phyloP scores from a whole-genome alignment of 2,888 invertebrate species.

The Microplitis deprimator region DNA sequence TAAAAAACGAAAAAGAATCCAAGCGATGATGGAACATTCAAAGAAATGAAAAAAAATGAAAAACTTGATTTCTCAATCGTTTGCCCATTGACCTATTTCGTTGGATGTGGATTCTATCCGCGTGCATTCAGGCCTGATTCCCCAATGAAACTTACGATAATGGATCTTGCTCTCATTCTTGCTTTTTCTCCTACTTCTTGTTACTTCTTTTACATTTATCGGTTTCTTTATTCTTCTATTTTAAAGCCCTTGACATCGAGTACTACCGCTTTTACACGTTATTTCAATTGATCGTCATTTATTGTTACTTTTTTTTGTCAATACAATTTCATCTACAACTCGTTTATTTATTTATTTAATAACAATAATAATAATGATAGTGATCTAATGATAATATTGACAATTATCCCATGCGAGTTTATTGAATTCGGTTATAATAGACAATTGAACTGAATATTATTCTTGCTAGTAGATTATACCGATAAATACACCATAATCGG shows the following conservation, averaged over 20 bases:
- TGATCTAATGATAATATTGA: too few relatives aligned
- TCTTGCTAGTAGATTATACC: neutral
- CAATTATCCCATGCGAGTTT: neutral
- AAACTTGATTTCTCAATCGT: neutral
- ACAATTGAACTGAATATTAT: neutral
- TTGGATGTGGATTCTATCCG: neutral
- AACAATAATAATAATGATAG: too few relatives aligned
- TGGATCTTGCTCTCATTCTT: constrained; percentile 25
- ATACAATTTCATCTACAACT: too few relatives aligned
- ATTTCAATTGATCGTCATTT: neutral
- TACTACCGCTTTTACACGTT: neutral
- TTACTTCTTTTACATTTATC: neutral
- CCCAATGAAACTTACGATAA: constrained; percentile 39
- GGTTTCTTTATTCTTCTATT: neutral
- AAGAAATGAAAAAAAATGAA: neutral
- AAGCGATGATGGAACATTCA: neutral
- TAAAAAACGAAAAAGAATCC: neutral
- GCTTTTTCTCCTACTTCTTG: neutral
- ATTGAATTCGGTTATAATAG: neutral
- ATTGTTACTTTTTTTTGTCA: neutral
- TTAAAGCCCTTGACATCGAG: neutral
- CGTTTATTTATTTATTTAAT: too few relatives aligned
- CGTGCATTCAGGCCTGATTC: constrained; percentile 35
- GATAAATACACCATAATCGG: neutral
- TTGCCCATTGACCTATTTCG: constrained; percentile 25